phyloP scores from a whole-genome alignment of 2,888 invertebrate genomes.

The Conchocele bisecta region DNA sequence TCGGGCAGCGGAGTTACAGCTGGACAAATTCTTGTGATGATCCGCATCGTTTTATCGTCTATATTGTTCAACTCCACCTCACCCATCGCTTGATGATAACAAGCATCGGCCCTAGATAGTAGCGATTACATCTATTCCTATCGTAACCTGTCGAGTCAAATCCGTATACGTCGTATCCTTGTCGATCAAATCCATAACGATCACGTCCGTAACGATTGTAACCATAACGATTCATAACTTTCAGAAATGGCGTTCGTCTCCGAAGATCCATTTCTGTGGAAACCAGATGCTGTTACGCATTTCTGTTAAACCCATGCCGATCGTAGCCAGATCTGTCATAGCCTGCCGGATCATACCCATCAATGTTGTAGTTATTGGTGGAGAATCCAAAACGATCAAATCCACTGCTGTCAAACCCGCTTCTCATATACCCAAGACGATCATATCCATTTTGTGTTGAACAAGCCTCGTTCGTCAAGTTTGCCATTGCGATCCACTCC shows the following conservation, averaged over 20 bases:
- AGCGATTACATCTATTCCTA: slow-evolving; percentile 73
- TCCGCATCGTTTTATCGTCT: slow-evolving; percentile 60
- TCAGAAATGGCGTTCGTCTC: slow-evolving; percentile 37
- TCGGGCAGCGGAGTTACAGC: slow-evolving; percentile 62
- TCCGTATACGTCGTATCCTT: slow-evolving; percentile 80
- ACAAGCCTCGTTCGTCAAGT: slow-evolving; percentile 66
- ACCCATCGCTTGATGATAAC: slow-evolving; percentile 74
- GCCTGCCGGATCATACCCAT: slow-evolving; percentile 78
- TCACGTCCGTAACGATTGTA: slow-evolving; percentile 76
- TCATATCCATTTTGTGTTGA: slow-evolving; percentile 73
- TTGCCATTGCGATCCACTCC: slow-evolving; percentile 72
- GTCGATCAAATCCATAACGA: slow-evolving; percentile 75
- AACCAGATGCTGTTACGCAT: slow-evolving; percentile 75
- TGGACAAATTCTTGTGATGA: slow-evolving; percentile 72
- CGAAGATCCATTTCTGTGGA: slow-evolving; percentile 68
- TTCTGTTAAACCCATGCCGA: slow-evolving; percentile 77
- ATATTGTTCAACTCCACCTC: slow-evolving; percentile 65
- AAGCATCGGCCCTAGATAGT: slow-evolving; percentile 77
- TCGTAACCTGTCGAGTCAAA: slow-evolving; percentile 77
- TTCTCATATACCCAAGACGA: slow-evolving; percentile 71
- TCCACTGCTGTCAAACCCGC: slow-evolving; percentile 76
- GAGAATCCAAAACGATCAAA: slow-evolving; percentile 76
- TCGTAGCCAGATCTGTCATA: slow-evolving; percentile 78
- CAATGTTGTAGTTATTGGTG: slow-evolving; percentile 76
- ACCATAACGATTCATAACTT: slow-evolving; percentile 69